Evolutionary conservation across 2,888 invertebrate species (phyloP).

Genomic region (Watsonalla cultraria): DNA sequence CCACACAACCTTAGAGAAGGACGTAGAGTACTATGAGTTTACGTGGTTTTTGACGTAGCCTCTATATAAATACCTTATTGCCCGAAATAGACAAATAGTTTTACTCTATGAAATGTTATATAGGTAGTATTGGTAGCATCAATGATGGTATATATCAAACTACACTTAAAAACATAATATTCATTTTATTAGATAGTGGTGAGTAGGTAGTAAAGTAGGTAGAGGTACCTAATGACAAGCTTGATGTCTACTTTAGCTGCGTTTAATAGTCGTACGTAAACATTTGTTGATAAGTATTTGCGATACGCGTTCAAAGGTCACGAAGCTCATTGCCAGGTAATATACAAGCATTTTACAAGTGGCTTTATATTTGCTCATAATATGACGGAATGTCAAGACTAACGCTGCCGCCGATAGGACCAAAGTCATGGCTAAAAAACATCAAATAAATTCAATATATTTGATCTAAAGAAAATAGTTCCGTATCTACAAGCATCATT

Average conservation of each 20-base stretch:
- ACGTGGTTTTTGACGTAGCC: too few relatives aligned
- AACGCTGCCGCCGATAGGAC: slow-evolving; percentile 16
- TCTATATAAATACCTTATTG: too few relatives aligned
- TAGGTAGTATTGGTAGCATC: too few relatives aligned
- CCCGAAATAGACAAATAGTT: too few relatives aligned
- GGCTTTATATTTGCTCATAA: slow-evolving; percentile 38
- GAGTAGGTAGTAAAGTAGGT: background rate
- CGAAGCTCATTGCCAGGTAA: slow-evolving; percentile 44
- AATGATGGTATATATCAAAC: too few relatives aligned
- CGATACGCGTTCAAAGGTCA: slow-evolving; percentile 51
- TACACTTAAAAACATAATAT: too few relatives aligned
- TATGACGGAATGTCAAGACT: slow-evolving; percentile 45
- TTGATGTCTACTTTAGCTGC: slow-evolving; percentile 13
- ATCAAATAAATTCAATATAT: background rate
- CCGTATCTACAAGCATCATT: too few relatives aligned
- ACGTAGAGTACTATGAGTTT: too few relatives aligned
- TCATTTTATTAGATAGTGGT: background rate
- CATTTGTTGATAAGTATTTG: slow-evolving; percentile 53
- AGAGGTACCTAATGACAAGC: background rate
- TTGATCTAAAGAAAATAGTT: background rate
- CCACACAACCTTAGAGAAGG: too few relatives aligned
- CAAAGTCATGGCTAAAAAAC: slow-evolving; percentile 33
- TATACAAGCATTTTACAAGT: slow-evolving; percentile 45
- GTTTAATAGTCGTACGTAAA: slow-evolving; percentile 32
- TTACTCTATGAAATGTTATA: too few relatives aligned